A percentile compares a stretch with the other conserved stretches of the same genome.
These are phyloP conservation scores for Ectobius pallidus DNA, from an alignment of 2,888 invertebrate species.

Conservation along the genomic window DNA sequence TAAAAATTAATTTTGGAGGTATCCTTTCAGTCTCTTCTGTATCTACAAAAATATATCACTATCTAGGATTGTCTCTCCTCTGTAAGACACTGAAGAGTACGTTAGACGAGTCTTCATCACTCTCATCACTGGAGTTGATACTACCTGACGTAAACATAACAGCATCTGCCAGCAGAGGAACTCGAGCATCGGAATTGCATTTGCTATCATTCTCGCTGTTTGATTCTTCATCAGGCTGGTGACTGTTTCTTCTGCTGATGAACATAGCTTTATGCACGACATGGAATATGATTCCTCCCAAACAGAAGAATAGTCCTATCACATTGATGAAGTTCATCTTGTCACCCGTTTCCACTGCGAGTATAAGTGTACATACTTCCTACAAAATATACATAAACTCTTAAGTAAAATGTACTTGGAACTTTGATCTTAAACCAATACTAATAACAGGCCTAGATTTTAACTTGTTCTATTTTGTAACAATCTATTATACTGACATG, in stretches of 20 bases:
- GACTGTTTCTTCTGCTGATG: background rate
- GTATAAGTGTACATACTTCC: conserved; percentile 90
- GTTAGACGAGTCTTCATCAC: conserved; percentile 33
- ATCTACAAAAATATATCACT: too few relatives aligned
- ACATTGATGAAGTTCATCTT: conserved; percentile 81
- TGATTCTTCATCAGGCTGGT: background rate
- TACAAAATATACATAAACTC: conserved; percentile 56
- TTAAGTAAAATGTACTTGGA: background rate
- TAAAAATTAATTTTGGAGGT: too few relatives aligned
- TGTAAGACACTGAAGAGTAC: conserved; percentile 37
- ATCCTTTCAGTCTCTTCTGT: too few relatives aligned
- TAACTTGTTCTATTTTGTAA: too few relatives aligned
- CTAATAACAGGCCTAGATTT: too few relatives aligned
- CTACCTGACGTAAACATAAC: conserved; percentile 24
- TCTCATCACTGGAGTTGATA: conserved; percentile 23
- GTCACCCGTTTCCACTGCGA: conserved; percentile 91
- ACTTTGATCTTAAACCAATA: too few relatives aligned
- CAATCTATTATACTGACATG: too few relatives aligned
- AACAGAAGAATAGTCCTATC: conserved; percentile 83
- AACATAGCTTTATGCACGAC: conserved; percentile 47
- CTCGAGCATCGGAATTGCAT: conserved; percentile 23
- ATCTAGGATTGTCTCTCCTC: conserved; percentile 37
- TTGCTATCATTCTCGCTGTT: background rate
- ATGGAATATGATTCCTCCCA: conserved; percentile 87
- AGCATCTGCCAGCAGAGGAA: conserved; percentile 38